Base-by-base conservation (phyloP, 2,797 vertebrate species). In the Steatocranus sp. region DNA sequence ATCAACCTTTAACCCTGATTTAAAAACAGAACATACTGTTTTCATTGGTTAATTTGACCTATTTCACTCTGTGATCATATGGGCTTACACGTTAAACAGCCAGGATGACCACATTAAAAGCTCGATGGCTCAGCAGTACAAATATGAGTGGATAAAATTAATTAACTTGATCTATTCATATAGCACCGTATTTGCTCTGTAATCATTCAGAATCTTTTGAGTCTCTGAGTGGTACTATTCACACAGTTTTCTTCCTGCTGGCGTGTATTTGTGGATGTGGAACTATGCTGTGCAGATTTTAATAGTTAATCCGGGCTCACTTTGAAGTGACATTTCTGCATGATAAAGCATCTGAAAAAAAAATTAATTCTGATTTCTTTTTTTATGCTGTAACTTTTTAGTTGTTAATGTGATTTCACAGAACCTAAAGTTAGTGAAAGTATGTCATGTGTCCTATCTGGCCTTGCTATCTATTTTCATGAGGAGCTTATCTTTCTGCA, bases 401-500 rank as follows among this genome's bases (percentile, higher is more conserved):
- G 63, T 51, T 58, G 76, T 83, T 90, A 86, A 90, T 81, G 79
- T 80, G 86, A 88, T 90, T 90, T 83, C 74, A 83, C 80, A 82
- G 36, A 82, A 76, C 38, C 53, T 54, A 3, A 80, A 84, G 77
- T 83, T 63, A 46, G 78, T 84, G 74, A 84, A 89, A 91, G 84
- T 85, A 48, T 43, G 83, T 88, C 88, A 88, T 12, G 80, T 51
- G 84, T 58, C 36, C 79, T 90, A 83, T 89, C 84, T 86, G 74
- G 34, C 15, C 7, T 41, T 75, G 41, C 68, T 76, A 89, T 93
- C 91, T 86, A 88, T 93, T 91, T 91, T 89, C 88, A 61, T 88
- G 88, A 79, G 49, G 83, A 36, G 81, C 82, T 81, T 82, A 88
- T 91, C 80, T 38, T 78, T 75, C 76, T 7, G 17, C 84, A 78